phyloP scores from a whole-genome alignment of 2,113 vertebrate species.

The Vimba vimba region DNA sequence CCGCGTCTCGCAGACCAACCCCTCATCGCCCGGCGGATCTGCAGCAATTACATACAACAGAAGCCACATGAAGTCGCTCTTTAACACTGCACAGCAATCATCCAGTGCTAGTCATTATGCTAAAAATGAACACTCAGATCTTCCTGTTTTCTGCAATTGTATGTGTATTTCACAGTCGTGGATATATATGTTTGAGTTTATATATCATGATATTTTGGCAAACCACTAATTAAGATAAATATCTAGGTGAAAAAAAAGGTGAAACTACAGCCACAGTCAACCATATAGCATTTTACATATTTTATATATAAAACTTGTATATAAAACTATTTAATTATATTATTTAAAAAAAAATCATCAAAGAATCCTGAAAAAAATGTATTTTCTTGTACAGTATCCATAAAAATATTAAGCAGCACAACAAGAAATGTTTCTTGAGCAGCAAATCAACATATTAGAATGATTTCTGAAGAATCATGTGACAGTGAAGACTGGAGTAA shows the following conservation, averaged over 20 bases:
- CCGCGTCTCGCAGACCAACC: constrained; percentile 73
- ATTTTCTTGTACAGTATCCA: too few relatives aligned
- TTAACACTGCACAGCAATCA: background rate
- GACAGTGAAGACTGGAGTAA: background rate
- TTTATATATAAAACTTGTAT: too few relatives aligned
- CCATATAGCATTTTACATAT: background rate
- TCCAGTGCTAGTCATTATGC: background rate
- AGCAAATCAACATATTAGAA: background rate
- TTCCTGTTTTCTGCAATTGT: background rate
- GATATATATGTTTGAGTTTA: background rate
- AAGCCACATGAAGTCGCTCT: constrained; percentile 2
- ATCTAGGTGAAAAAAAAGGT: background rate
- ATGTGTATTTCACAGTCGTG: background rate
- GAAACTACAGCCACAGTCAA: background rate
- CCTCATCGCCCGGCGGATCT: constrained; percentile 73
- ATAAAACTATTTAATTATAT: too few relatives aligned
- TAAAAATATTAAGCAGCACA: background rate
- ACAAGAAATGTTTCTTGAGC: background rate
- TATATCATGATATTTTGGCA: background rate
- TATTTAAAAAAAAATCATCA: background rate
- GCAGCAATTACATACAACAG: constrained; percentile 33
- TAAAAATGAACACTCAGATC: background rate
- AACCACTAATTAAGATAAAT: background rate
- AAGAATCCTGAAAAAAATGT: background rate
- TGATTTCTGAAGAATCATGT: background rate